phyloP scores from a whole-genome alignment of 2,888 invertebrate species.

The Margaritifera margaritifera region DNA sequence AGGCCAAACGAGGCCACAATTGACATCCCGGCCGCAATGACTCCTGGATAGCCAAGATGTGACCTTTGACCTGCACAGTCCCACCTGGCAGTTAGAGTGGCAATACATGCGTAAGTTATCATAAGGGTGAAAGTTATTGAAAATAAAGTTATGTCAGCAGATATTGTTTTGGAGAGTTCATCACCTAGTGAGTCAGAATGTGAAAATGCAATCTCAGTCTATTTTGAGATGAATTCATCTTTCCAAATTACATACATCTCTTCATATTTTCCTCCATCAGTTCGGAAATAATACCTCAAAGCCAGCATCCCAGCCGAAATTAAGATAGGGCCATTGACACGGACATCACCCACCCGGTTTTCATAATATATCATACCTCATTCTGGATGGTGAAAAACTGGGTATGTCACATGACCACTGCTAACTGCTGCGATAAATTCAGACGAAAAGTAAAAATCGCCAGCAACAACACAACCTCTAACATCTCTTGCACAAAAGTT shows the following conservation, averaged over 20 bases:
- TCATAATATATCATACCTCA: neutral
- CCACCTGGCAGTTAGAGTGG: constrained; percentile 19
- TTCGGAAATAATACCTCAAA: constrained; percentile 3
- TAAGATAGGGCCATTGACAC: neutral
- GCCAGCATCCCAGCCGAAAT: neutral
- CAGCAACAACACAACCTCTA: constrained; percentile 23
- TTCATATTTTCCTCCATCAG: constrained; percentile 1
- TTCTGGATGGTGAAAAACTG: constrained; percentile 4
- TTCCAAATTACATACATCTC: neutral
- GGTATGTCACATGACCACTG: constrained; percentile 4
- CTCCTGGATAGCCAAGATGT: constrained; percentile 41
- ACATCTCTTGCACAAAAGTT: constrained; percentile 24
- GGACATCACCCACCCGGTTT: constrained; percentile 15
- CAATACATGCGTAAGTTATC: constrained; percentile 38
- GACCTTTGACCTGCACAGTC: constrained; percentile 39
- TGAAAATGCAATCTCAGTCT: constrained; percentile 21
- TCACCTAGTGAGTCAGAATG: constrained; percentile 30
- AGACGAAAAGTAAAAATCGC: constrained; percentile 4
- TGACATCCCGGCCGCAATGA: constrained; percentile 46
- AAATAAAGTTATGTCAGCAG: constrained; percentile 31
- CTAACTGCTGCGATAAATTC: constrained; percentile 7
- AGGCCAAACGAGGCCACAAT: constrained; percentile 55
- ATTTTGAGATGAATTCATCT: neutral
- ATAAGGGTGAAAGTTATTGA: constrained; percentile 38
- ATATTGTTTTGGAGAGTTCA: constrained; percentile 35